phyloP scores from a whole-genome alignment of 2,113 vertebrate species.

The Cygnus buccinator region DNA sequence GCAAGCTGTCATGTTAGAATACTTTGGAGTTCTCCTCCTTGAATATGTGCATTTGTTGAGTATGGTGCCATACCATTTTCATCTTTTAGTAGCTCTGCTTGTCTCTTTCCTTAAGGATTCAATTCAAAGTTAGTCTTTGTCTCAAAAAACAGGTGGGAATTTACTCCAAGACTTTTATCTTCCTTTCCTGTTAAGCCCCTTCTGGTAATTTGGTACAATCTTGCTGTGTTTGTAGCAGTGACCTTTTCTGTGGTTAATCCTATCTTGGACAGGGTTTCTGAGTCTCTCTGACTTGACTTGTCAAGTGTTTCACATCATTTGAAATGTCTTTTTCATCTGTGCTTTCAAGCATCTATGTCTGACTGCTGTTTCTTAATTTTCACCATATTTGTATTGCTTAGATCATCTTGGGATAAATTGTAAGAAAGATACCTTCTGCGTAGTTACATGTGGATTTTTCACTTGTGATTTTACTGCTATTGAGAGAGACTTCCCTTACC shows the following conservation, averaged over 20 bases:
- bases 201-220: neutral
- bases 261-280: neutral
- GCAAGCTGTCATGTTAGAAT: neutral
- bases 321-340: constrained; percentile 39
- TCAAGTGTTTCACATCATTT: neutral
- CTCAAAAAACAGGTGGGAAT: neutral
- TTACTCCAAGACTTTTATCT: neutral
- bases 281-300: neutral
- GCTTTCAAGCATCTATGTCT: constrained; percentile 18
- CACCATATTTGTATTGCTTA: neutral
- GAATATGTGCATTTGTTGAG: neutral
- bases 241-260: constrained; percentile 5
- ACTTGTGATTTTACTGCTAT: constrained; percentile 9
- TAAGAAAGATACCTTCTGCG: neutral
- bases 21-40: neutral
- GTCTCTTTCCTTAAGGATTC: neutral
- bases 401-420: neutral
- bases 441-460: constrained; percentile 16
- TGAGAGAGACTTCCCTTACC: neutral
- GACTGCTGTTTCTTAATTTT: constrained; percentile 22
- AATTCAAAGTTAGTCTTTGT: constrained; percentile 9
- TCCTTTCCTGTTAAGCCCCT: neutral
- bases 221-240: constrained; percentile 13
- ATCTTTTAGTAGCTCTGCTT: neutral
- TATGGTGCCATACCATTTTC: neutral